Evolutionary conservation across 2,888 invertebrate genomes (phyloP), one percentile per base, ranked within the genome.

Genomic region (Nematopogon swammerdamellus): DNA sequence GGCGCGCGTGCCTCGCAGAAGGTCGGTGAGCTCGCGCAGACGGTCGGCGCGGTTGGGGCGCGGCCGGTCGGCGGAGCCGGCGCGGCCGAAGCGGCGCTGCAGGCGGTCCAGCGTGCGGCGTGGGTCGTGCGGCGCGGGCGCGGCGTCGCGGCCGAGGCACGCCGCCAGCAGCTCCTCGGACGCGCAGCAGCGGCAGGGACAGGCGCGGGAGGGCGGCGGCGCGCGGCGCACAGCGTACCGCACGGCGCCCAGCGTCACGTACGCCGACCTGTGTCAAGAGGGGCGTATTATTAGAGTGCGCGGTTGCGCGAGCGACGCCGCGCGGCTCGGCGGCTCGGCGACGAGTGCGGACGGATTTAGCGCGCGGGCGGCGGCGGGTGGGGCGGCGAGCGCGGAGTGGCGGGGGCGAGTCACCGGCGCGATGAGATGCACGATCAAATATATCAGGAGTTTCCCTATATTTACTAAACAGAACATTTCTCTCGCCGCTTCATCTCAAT

Each of bases 61-160:
- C 29, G 61, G 50, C 50, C 56, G 52, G 48, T 55, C 58, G 18
- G 65, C 57, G 25, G 65, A 20, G 20, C 20, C 46, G 19, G 30
- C 30, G 61, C 74, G 73, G 68, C 85, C 88, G 81, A 88, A 86
- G 69, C 89, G 87, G 72, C 87, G 88, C 67, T 89, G 89, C 73
- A 91, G 81, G 60, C 91, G 89, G 81, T 91, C 91, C 87, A 91
- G 87, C 69, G 88, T 88, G 84, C 86, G 85, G 72, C 74, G 72
- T 61, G 74, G 74, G 68, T 70, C 68, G 88, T 88, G 84, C 86
- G 85, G 72, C 74, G 72, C 61, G 74, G 74, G 68, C 70, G n/a
- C n/a, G n/a, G n/a, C 68, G 63, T 72, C 73, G 69, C 75, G 77
- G 67, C 71, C 72, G 63, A 74, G 73, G 72, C 77, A 77, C 67